Percentiles rank a stretch among this genome's conserved stretches.
Evolutionary conservation across 2,113 vertebrate genomes (phyloP).

Genomic region (Leptobrachium ailaonicum): DNA sequence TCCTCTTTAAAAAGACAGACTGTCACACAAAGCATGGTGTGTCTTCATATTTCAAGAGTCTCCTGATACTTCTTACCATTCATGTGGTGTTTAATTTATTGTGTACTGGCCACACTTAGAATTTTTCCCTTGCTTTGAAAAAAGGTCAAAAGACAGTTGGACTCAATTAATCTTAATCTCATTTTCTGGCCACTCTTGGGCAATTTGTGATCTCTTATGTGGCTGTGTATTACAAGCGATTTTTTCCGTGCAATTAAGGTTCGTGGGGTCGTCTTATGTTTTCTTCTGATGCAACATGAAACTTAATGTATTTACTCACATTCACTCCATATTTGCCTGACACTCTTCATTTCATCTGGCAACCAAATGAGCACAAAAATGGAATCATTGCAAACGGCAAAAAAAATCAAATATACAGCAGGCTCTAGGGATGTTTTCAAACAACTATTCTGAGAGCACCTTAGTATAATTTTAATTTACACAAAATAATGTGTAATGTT

Average conservation of each 20-base stretch:
- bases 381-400: no score
- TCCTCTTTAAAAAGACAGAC: constrained; percentile 7
- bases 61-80: background rate
- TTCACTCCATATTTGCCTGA: no score
- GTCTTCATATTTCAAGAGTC: background rate
- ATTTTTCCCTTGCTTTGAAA: background rate
- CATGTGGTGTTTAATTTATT: constrained; percentile 23
- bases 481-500: no score
- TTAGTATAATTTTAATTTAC: no score
- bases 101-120: constrained; percentile 12
- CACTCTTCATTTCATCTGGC: no score
- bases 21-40: background rate
- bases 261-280: background rate
- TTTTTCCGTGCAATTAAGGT: background rate
- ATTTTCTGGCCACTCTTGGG: constrained; percentile 16
- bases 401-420: no score
- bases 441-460: no score
- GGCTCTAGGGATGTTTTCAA: no score
- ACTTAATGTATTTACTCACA: no score
- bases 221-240: constrained; percentile 23
- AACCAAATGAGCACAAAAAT: no score
- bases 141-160: constrained; percentile 35
- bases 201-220: background rate
- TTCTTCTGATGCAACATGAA: no score
- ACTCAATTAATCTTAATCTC: constrained; percentile 35